These are phyloP conservation scores for Venturia canescens DNA, from an alignment of 1,140 invertebrate species.

Conservation along the genomic window DNA sequence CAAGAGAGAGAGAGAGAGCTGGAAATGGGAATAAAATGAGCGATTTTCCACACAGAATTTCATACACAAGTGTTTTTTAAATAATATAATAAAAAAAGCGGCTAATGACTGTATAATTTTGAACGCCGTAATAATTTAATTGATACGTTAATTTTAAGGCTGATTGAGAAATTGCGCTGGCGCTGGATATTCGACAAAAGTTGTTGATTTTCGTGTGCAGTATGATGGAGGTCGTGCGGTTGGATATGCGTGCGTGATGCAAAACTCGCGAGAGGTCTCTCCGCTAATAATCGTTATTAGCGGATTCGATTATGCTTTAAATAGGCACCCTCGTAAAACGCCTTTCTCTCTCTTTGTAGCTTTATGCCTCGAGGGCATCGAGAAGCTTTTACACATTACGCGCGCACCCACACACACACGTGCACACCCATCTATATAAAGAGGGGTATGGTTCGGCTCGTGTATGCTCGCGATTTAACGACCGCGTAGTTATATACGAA, in stretches of 20 bases:
- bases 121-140: background rate
- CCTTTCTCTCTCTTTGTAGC: background rate
- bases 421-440: background rate
- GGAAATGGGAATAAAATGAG: no score
- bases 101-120: background rate
- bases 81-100: background rate
- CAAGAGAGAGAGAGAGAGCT: no score
- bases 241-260: constrained; percentile 20
- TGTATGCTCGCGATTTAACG: constrained; percentile 5
- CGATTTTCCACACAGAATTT: background rate
- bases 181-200: background rate
- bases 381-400: constrained; percentile 11
- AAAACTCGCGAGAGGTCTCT: constrained; percentile 37
- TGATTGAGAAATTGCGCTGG: background rate
- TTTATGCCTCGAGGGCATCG: constrained; percentile 10
- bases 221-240: background rate
- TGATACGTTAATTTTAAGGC: background rate
- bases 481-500: background rate
- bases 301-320: constrained; percentile 62
- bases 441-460: background rate
- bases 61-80: background rate
- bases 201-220: background rate
- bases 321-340: constrained; percentile 59
- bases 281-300: constrained; percentile 48
- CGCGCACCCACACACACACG: background rate